Conservation (phyloP, 2,113 vertebrate genomes). For the Recurvirostra avosetta region DNA sequence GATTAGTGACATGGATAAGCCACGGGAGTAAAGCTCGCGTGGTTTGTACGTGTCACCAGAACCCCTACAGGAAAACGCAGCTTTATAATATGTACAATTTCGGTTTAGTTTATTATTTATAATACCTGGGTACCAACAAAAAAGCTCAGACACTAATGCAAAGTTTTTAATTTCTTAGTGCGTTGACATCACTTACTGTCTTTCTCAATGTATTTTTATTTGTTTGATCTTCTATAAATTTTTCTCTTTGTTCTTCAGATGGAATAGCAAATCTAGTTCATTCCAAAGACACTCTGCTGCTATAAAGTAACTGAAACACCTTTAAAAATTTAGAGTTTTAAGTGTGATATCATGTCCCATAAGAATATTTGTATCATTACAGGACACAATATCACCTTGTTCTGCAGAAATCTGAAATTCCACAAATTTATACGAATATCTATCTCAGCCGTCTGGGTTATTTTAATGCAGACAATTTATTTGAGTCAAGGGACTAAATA, state of each 20-base stretch:
- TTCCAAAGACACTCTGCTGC: background rate
- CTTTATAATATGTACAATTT: slow-evolving; percentile 44
- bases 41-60: slow-evolving; percentile 74
- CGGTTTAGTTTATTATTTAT: slow-evolving; percentile 67
- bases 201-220: slow-evolving; percentile 58
- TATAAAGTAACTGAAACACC: slow-evolving; percentile 8
- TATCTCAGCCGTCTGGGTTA: background rate
- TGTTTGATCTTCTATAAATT: slow-evolving; percentile 63
- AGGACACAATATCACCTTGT: slow-evolving; percentile 34
- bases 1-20: slow-evolving; percentile 42
- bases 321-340: slow-evolving; percentile 48
- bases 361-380: slow-evolving; percentile 30
- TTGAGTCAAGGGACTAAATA: background rate
- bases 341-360: slow-evolving; percentile 49
- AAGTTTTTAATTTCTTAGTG: background rate
- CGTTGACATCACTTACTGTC: slow-evolving; percentile 60
- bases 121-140: slow-evolving; percentile 59
- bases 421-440: background rate
- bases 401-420: background rate
- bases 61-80: slow-evolving; percentile 53
- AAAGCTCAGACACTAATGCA: slow-evolving; percentile 55
- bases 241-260: slow-evolving; percentile 61
- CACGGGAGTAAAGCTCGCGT: slow-evolving; percentile 46
- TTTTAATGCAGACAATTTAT: background rate
- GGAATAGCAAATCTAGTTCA: slow-evolving; percentile 36